Conservation (phyloP, 1,140 invertebrate species). For the Forficula auricularia region DNA sequence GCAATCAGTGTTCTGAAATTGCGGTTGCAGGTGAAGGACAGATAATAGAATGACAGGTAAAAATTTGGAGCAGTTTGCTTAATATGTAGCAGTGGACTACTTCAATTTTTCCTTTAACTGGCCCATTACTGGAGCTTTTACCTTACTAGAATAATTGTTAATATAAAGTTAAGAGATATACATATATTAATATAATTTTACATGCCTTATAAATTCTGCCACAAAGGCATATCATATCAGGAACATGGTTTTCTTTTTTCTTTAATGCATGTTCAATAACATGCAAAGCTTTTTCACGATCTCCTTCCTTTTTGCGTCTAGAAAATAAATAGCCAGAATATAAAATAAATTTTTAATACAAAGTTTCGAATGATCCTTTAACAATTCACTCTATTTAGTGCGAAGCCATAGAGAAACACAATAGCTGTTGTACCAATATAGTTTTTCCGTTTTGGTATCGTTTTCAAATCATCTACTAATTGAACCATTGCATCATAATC, state of each 20-base stretch:
- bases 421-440: constrained; percentile 81
- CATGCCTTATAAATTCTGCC: constrained; percentile 83
- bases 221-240: constrained; percentile 95
- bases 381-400: constrained; percentile 89
- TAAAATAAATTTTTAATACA: constrained; percentile 5
- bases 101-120: too few species aligned
- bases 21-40: too few species aligned
- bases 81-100: too few species aligned
- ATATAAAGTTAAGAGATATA: too few species aligned
- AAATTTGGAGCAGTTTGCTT: too few species aligned
- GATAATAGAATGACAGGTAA: too few species aligned
- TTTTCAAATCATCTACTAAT: constrained; percentile 84
- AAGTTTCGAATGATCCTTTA: too few species aligned
- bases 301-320: constrained; percentile 81
- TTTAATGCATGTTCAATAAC: constrained; percentile 81
- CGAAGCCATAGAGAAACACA: constrained; percentile 88
- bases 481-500: constrained; percentile 98
- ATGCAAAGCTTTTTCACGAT: constrained; percentile 79
- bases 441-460: constrained; percentile 69
- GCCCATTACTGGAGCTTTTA: too few species aligned
- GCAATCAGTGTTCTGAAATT: too few species aligned
- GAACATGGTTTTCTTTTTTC: constrained; percentile 83
- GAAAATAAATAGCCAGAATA: constrained; percentile 6
- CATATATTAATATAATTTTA: too few species aligned
- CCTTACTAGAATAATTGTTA: too few species aligned